Conservation (phyloP, 2,113 vertebrate species). For the Hydrolagus affinis region DNA sequence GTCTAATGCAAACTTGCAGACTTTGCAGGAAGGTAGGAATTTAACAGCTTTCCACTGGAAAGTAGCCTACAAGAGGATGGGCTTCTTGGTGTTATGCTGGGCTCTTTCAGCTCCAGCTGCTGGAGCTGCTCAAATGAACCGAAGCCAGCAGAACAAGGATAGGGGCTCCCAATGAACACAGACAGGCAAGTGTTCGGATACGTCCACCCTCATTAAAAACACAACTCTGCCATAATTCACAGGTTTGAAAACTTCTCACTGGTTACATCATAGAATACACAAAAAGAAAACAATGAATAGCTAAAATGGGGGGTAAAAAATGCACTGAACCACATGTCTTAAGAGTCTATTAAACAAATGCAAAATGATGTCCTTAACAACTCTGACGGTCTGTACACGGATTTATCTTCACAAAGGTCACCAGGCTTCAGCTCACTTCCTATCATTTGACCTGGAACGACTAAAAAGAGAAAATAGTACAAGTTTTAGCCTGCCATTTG, state of each 20-base stretch:
- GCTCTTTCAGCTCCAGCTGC: neutral
- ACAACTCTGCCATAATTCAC: slow-evolving; percentile 22
- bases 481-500: neutral
- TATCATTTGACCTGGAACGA: slow-evolving; percentile 84
- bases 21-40: too few relatives aligned
- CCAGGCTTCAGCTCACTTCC: slow-evolving; percentile 63
- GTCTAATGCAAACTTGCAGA: too few relatives aligned
- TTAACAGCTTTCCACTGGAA: neutral
- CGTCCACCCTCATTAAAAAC: slow-evolving; percentile 8
- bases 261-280: slow-evolving; percentile 65
- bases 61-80: neutral
- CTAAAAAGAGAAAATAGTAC: slow-evolving; percentile 49
- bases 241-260: slow-evolving; percentile 41
- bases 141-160: neutral
- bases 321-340: slow-evolving; percentile 42
- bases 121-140: neutral
- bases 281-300: slow-evolving; percentile 56
- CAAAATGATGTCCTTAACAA: slow-evolving; percentile 63
- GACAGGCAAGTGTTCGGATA: neutral
- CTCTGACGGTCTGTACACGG: slow-evolving; percentile 66
- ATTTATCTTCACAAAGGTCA: slow-evolving; percentile 50
- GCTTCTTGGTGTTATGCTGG: too few relatives aligned
- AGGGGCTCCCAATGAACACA: neutral
- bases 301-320: slow-evolving; percentile 69
- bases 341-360: slow-evolving; percentile 54